These are phyloP conservation scores for Aphaenogaster ashmeadi DNA, from an alignment of 1,140 invertebrate genomes.

Conservation along the genomic window DNA sequence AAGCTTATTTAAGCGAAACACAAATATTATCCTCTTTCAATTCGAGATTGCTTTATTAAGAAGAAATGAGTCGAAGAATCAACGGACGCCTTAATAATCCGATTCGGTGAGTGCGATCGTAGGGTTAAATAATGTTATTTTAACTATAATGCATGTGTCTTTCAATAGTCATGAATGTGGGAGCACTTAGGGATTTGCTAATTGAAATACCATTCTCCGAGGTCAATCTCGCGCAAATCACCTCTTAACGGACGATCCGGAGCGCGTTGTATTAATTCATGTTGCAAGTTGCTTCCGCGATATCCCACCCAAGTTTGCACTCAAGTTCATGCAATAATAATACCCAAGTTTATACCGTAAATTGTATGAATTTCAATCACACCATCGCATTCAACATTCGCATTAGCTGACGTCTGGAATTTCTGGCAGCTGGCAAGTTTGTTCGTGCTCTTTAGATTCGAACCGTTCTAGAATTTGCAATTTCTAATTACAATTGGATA, in stretches of 20 bases:
- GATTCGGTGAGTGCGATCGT: too few species aligned
- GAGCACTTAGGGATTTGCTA: background rate
- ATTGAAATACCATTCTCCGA: background rate
- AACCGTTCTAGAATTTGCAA: background rate
- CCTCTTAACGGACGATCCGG: constrained; percentile 18
- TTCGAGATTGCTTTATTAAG: background rate
- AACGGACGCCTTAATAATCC: background rate
- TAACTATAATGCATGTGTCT: background rate
- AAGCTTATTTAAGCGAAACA: background rate
- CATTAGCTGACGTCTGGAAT: background rate
- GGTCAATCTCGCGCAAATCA: constrained; percentile 16
- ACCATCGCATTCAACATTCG: background rate
- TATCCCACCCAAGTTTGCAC: background rate
- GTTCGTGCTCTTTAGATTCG: background rate
- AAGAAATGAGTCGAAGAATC: background rate
- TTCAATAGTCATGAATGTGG: background rate
- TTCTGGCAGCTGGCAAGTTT: background rate
- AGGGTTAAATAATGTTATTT: background rate
- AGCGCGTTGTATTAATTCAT: background rate
- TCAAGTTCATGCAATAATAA: constrained; percentile 33
- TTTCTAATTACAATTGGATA: background rate
- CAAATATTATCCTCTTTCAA: background rate
- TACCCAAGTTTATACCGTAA: constrained; percentile 4
- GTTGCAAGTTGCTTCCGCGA: background rate
- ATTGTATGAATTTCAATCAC: constrained; percentile 27